phyloP scores from a whole-genome alignment of 2,797 vertebrate species.

The Ctenochaetus hawaiiensis region DNA sequence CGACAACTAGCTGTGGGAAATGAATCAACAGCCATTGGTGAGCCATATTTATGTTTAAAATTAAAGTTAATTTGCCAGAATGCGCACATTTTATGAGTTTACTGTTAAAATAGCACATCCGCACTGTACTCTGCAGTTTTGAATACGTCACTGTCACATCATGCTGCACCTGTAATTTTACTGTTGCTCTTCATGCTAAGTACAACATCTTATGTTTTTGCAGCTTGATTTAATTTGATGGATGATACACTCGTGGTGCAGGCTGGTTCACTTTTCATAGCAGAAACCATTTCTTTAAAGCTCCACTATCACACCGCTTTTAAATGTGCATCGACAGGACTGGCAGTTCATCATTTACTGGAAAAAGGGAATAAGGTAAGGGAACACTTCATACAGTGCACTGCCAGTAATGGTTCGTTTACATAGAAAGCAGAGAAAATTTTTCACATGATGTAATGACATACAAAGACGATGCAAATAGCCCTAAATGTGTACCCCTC shows the following conservation, averaged over 20 bases:
- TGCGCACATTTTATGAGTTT: conserved; percentile 33
- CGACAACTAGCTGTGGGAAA: conserved; percentile 24
- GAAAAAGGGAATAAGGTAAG: neutral
- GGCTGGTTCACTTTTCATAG: neutral
- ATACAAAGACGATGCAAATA: too few species aligned
- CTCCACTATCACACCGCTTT: conserved; percentile 11
- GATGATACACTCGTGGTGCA: conserved; percentile 31
- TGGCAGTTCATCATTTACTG: neutral
- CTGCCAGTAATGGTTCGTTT: neutral
- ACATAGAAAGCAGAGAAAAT: too few species aligned
- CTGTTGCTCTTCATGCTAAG: conserved; percentile 58
- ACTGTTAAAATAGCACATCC: conserved; percentile 33
- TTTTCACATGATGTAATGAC: too few species aligned
- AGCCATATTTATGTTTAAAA: conserved; percentile 26
- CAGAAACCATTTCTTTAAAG: neutral
- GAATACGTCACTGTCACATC: conserved; percentile 63
- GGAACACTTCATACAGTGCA: neutral
- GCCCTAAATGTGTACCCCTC: too few species aligned
- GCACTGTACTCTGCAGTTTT: conserved; percentile 7
- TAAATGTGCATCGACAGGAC: conserved; percentile 1
- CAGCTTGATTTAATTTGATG: conserved; percentile 72
- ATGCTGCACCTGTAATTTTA: conserved; percentile 68
- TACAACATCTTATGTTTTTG: conserved; percentile 75
- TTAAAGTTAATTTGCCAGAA: conserved; percentile 20
- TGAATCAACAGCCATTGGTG: neutral